phyloP scores from a whole-genome alignment of 2,113 vertebrate genomes.

The Noturus placidus region DNA sequence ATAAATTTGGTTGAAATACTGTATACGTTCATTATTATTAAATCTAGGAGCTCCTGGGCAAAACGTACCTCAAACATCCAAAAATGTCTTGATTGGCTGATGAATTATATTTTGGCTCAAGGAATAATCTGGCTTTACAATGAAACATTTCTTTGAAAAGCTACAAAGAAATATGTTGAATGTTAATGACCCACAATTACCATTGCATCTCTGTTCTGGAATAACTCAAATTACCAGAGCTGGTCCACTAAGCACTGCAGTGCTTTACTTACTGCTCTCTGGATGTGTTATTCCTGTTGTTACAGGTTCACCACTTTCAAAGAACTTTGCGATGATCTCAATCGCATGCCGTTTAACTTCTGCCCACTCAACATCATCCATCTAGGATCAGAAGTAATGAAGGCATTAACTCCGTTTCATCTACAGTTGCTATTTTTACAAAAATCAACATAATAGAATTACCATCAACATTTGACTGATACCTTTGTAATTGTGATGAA shows the following conservation, averaged over 20 bases:
- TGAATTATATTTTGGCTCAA: not conserved
- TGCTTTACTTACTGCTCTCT: conserved; percentile 72
- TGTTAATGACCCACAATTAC: not conserved
- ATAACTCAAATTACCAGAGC: not conserved
- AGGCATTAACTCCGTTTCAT: not conserved
- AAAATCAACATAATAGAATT: not conserved
- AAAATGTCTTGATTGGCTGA: not conserved
- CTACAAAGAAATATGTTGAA: not conserved
- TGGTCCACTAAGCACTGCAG: not conserved
- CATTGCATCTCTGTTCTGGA: not conserved
- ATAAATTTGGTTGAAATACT: not conserved
- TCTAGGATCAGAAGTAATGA: conserved; percentile 55
- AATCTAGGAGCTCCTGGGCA: not conserved
- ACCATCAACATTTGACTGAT: not conserved
- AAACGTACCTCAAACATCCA: not conserved
- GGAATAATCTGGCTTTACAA: not conserved
- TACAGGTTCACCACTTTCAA: conserved; percentile 73
- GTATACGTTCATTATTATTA: not conserved
- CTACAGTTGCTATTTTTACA: not conserved
- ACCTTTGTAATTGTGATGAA: conserved; percentile 82
- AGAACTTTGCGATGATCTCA: conserved; percentile 70
- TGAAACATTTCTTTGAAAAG: not conserved
- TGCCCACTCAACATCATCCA: conserved; percentile 73
- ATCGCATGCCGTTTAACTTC: conserved; percentile 69
- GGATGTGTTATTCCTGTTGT: conserved; percentile 64